Percentiles rank a stretch among this genome's conserved stretches.
Conservation (phyloP, 2,113 vertebrate genomes). For the Rhinolophus sinicus region DNA sequence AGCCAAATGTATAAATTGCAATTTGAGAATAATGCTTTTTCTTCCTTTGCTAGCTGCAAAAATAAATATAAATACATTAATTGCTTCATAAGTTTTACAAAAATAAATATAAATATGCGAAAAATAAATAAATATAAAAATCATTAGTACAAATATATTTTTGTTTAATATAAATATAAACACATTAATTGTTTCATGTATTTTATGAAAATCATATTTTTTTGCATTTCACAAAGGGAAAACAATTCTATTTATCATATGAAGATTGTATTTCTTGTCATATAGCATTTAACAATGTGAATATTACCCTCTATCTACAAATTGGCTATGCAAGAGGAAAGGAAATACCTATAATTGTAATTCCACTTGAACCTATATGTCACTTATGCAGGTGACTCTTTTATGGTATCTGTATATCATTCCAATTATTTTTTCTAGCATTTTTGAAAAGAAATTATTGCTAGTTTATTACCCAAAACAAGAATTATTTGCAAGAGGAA, state of each 20-base stretch:
- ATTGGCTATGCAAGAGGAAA: background rate
- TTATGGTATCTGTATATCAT: background rate
- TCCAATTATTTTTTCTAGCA: background rate
- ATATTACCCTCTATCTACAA: background rate
- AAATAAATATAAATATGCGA: too few species aligned
- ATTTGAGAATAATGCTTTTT: slow-evolving; percentile 9
- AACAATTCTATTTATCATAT: slow-evolving; percentile 1
- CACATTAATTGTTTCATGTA: background rate
- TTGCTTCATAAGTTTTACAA: slow-evolving; percentile 36
- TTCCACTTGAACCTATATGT: background rate
- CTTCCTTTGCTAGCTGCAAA: slow-evolving; percentile 1
- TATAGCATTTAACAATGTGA: background rate
- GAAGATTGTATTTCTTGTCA: background rate
- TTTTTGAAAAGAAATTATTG: background rate
- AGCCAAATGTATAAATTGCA: slow-evolving; percentile 28
- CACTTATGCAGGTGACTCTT: background rate
- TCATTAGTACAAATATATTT: too few species aligned
- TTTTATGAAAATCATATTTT: slow-evolving; percentile 36
- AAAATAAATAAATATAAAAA: too few species aligned
- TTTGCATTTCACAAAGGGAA: slow-evolving; percentile 19
- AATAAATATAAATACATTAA: background rate
- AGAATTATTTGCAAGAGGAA: background rate
- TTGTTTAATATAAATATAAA: too few species aligned
- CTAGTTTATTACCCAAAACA: background rate
- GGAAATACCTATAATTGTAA: background rate